Base-by-base conservation (phyloP, 1,140 invertebrate genomes). In the Drosophila albomicans region DNA sequence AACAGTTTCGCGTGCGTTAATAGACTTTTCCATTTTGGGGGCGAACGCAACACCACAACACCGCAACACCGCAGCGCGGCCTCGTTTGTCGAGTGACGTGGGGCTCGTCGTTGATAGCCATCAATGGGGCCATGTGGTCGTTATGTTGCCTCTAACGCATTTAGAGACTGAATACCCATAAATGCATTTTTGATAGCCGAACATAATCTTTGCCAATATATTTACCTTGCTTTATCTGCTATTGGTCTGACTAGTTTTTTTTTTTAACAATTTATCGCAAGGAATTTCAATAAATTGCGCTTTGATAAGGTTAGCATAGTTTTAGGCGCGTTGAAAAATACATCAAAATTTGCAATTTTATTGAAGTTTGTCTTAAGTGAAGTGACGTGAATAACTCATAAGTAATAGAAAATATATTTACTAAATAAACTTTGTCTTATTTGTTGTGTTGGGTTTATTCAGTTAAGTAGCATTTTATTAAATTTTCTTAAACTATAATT, bases 1-100 rank as follows among this genome's bases (percentile, higher is more conserved):
- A 88, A 88, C 85, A 89, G 85, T 81, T 81, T 88, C 85, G 82
- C 75, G 86, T 89, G 79, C 85, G 86, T 88, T 88, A 88, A 88
- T 88, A 88, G 85, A 89, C 85, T 88, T 88, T 89, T 75, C 61
- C 78, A 86, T 70, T 25, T 73, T 73, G 66, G 57, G 41, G 51
- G 51, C 43, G 28, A 32, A 28, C 28, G 15, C 61, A 25, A 57
- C 13, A 73, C 35, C 51, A 58, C 54, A 61, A 41, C 46, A 0
- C 6, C 2, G 3, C 20, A 25, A 25, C 20, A 25, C 20, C 20
- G 20, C 20, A 25, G 20, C 20, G 35, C 35, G 35, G 8, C 35
- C 35, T 38, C 35, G 35, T 38, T 38, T 11, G 35, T 38, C 35
- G 35, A 25, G 20, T 25, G 20, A 10, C 38, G 11, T 41, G 8